These are phyloP conservation scores for Cynoglossus semilaevis DNA, from an alignment of 2,113 vertebrate species.

Conservation along the genomic window DNA sequence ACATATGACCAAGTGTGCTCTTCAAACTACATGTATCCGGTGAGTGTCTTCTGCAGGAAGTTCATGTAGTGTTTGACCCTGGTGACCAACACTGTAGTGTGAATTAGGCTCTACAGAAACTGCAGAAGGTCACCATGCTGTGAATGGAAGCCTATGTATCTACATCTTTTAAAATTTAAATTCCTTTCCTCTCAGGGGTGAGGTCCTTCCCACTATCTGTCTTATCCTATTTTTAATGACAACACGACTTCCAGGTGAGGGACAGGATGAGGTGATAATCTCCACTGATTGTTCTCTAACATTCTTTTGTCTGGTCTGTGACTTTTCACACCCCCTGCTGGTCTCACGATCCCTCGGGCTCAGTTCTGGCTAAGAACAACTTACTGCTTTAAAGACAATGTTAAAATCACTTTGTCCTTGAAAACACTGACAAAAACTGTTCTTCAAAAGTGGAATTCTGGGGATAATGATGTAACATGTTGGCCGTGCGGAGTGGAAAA, in stretches of 20 bases:
- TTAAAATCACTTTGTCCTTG: neutral
- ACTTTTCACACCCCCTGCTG: constrained; percentile 39
- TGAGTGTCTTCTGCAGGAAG: too few species aligned
- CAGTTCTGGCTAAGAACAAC: constrained; percentile 27
- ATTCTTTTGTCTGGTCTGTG: constrained; percentile 55
- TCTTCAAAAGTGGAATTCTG: too few species aligned
- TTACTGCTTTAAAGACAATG: constrained; percentile 3
- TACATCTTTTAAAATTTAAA: constrained; percentile 42
- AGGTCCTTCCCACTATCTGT: constrained; percentile 4
- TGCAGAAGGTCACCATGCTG: neutral
- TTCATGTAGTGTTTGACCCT: neutral
- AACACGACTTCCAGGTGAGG: constrained; percentile 29
- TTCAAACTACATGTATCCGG: too few species aligned
- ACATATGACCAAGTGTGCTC: too few species aligned
- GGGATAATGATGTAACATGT: too few species aligned
- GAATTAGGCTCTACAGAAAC: neutral
- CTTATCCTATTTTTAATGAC: constrained; percentile 43
- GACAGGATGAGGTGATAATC: constrained; percentile 57
- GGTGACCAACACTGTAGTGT: neutral
- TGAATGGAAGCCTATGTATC: neutral
- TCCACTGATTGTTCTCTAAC: constrained; percentile 42
- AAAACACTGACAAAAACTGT: too few species aligned
- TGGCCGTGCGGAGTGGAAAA: too few species aligned
- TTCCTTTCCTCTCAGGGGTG: constrained; percentile 18
- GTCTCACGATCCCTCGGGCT: constrained; percentile 25